Percentiles rank a stretch among this genome's conserved stretches.
Evolutionary conservation across 2,888 invertebrate genomes (phyloP).

Genomic region (Drosophila emarginata): DNA sequence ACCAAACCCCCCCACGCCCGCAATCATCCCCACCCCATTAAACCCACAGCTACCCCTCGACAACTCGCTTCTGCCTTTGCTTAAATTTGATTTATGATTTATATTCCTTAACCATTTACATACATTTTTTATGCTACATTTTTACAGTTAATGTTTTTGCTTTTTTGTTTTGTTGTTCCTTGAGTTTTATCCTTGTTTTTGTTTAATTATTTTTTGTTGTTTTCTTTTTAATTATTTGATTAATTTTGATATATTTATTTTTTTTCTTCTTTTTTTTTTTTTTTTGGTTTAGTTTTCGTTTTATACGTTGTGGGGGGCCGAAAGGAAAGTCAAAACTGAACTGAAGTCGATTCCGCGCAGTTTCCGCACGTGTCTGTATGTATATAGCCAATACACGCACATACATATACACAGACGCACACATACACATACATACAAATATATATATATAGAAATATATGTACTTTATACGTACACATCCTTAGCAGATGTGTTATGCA

Average conservation of each 20-base stretch:
- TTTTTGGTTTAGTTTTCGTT: slow-evolving; percentile 1
- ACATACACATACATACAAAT: slow-evolving; percentile 14
- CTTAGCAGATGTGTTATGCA: slow-evolving; percentile 48
- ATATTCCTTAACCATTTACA: slow-evolving; percentile 12
- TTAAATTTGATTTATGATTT: slow-evolving; percentile 14
- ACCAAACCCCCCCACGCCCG: neutral
- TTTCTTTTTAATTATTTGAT: neutral
- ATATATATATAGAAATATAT: slow-evolving; percentile 8
- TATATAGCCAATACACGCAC: slow-evolving; percentile 35
- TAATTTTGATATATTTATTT: neutral
- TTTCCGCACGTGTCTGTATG: slow-evolving; percentile 57
- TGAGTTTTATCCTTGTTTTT: too few species aligned
- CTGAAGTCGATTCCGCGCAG: slow-evolving; percentile 49
- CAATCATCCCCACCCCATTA: slow-evolving; percentile 22
- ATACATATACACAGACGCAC: slow-evolving; percentile 33
- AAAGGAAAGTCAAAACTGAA: slow-evolving; percentile 39
- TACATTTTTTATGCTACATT: slow-evolving; percentile 11
- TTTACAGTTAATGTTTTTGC: neutral
- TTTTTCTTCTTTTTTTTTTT: neutral
- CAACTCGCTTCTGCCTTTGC: neutral
- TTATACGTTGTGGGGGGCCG: slow-evolving; percentile 16
- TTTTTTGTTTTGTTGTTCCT: too few species aligned
- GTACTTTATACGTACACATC: slow-evolving; percentile 25
- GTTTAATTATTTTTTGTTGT: neutral
- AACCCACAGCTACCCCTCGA: slow-evolving; percentile 8